Base-by-base conservation (phyloP, 2,113 vertebrate species). In the Danionella cerebrum region DNA sequence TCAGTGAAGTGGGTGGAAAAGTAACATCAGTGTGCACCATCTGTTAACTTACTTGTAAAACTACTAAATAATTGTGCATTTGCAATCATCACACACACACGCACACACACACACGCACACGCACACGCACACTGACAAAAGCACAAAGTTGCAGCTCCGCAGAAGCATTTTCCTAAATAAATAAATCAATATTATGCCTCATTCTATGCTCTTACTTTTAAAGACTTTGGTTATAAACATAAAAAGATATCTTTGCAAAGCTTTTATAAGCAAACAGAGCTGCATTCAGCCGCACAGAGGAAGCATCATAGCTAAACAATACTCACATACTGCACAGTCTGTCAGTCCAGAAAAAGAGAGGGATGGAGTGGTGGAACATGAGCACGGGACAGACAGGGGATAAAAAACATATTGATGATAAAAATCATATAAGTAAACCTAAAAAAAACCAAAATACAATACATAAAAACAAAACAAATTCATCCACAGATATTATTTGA, bases 321-420 rank as follows among this genome's bases (percentile, higher is more conserved):
- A 90, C 88, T 90, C 83, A 87, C 83, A 86, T 84, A 86, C 71
- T 85, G 84, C 42, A 86, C 73, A 82, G 77, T 87, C 85, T 87
- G 86, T 65, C 75, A 70, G 66, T 51, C 65, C 75, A 73, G 27
- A 51, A n/a, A 70, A 22, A 74, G 75, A 76, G 73, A 73, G 24
- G 22, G 45, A 27, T 45, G 24, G 65, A 21, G 55, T 41, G 64
- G 44, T 45, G 21, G 42, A 73, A 77, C 65, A 70, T 59, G 27
- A 39, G 57, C 24, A 62, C 47, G 75, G 75, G 65, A 74, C 45
- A 68, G 67, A 62, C 72, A 77, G 73, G 73, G 57, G 76, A 77
- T 44, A 75, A 82, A 82, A 75, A 78, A 74, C 73, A 76, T 74
- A 71, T 80, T 78, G 75, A 84, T 79, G 83, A 82, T 47, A 72